Percentiles rank a stretch among this genome's conserved stretches.
These are phyloP conservation scores for Burhinus bistriatus DNA, from an alignment of 2,113 vertebrate genomes.

Conservation along the genomic window DNA sequence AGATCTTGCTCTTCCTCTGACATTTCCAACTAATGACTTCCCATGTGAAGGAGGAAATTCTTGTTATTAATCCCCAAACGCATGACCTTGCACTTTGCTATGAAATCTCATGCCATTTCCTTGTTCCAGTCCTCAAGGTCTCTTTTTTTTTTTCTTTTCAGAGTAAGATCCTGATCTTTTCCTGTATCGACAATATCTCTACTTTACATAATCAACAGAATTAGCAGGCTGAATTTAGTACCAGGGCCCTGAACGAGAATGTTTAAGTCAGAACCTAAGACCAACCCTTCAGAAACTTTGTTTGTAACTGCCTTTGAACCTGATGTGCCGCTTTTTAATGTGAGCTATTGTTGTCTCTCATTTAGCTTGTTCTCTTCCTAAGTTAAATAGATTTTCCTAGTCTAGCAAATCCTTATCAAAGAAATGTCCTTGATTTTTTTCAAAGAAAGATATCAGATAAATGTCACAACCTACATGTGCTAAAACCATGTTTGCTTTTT, in stretches of 20 bases:
- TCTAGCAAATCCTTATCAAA: constrained; percentile 13
- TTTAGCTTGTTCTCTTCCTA: background rate
- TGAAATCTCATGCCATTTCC: constrained; percentile 6
- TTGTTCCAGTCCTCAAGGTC: background rate
- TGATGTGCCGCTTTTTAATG: background rate
- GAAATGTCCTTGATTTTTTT: background rate
- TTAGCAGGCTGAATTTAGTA: background rate
- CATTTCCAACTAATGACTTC: constrained; percentile 61
- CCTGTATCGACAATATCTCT: background rate
- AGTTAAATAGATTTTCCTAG: constrained; percentile 2
- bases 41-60: constrained; percentile 13
- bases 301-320: background rate
- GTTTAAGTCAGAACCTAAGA: background rate
- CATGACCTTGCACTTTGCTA: constrained; percentile 18
- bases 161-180: background rate
- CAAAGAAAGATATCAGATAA: constrained; percentile 25
- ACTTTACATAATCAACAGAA: background rate
- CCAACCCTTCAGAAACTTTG: background rate
- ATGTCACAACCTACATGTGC: constrained; percentile 23
- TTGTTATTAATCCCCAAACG: constrained; percentile 44
- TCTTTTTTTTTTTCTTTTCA: background rate
- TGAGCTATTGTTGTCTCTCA: background rate
- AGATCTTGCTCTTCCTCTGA: constrained; percentile 56
- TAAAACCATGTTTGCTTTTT: constrained; percentile 36
- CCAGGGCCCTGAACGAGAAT: background rate